phyloP scores from a whole-genome alignment of 35 echinoderm and acorn worm genomes.

The Apostichopus californicus region DNA sequence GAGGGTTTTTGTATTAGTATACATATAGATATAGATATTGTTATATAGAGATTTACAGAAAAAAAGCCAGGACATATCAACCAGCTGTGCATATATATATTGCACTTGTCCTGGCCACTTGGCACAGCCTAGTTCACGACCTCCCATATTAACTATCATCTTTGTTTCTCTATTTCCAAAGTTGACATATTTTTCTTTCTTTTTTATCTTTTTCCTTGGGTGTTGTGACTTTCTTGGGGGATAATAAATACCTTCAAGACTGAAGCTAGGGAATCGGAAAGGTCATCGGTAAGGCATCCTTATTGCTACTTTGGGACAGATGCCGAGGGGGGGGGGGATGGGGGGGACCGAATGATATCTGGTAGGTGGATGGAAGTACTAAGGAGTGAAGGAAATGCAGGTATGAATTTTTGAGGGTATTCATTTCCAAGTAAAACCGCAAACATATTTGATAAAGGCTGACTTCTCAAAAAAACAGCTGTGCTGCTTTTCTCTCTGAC shows the following conservation, averaged over 20 bases:
- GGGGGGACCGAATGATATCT: neutral
- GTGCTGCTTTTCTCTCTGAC: no score
- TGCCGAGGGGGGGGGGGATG: no score
- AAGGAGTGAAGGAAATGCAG: neutral
- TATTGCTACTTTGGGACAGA: neutral
- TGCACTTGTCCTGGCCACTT: slow-evolving; percentile 4
- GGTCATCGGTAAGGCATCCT: slow-evolving; percentile 15
- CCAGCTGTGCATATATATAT: neutral
- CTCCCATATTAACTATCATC: slow-evolving; percentile 1
- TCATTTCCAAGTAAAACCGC: no score
- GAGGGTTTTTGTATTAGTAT: neutral
- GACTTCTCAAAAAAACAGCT: no score
- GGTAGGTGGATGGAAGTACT: slow-evolving; percentile 13
- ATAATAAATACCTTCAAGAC: slow-evolving; percentile 38
- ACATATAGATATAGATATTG: neutral
- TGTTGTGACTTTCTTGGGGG: slow-evolving; percentile 12
- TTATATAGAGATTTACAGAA: neutral
- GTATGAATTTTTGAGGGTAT: no score
- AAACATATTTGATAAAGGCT: no score
- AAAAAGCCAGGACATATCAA: neutral
- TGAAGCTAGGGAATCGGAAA: slow-evolving; percentile 22
- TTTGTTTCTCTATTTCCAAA: slow-evolving; percentile 7
- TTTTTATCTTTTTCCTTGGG: neutral
- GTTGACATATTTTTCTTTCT: neutral
- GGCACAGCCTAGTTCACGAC: neutral